Evolutionary conservation across 2,113 vertebrate species (phyloP).

Genomic region (Gallinago undulata): DNA sequence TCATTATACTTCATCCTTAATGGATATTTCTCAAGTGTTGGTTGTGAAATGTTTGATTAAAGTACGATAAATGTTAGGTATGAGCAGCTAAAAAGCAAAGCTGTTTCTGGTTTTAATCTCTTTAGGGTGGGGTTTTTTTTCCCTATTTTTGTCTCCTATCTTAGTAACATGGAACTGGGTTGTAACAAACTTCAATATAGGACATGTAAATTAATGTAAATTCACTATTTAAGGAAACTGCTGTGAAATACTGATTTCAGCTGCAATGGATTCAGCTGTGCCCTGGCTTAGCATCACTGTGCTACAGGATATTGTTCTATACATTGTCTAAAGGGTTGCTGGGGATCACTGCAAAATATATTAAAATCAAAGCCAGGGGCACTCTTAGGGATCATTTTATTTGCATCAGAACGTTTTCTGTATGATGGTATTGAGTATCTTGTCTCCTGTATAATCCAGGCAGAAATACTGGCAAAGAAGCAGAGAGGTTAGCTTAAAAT

Average conservation of each 20-base stretch:
- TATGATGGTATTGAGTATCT: neutral
- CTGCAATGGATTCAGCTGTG: conserved; percentile 16
- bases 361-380: neutral
- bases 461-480: neutral
- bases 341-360: neutral
- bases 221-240: conserved; percentile 24
- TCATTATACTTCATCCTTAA: neutral
- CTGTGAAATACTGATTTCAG: neutral
- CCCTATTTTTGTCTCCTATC: neutral
- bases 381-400: neutral
- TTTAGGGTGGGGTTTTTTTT: rapidly evolving
- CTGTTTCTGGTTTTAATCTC: neutral
- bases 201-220: conserved; percentile 43
- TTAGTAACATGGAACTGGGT: conserved; percentile 1
- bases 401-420: neutral
- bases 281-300: conserved; percentile 1
- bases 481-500: neutral
- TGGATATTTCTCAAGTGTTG: neutral
- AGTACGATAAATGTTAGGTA: neutral
- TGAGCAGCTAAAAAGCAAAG: neutral
- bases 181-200: conserved; percentile 12
- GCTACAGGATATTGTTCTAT: neutral
- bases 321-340: neutral
- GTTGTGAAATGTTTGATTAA: neutral
- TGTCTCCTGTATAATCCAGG: neutral